Conservation (phyloP, 2,113 vertebrate genomes). For the Trematocara variabile region DNA sequence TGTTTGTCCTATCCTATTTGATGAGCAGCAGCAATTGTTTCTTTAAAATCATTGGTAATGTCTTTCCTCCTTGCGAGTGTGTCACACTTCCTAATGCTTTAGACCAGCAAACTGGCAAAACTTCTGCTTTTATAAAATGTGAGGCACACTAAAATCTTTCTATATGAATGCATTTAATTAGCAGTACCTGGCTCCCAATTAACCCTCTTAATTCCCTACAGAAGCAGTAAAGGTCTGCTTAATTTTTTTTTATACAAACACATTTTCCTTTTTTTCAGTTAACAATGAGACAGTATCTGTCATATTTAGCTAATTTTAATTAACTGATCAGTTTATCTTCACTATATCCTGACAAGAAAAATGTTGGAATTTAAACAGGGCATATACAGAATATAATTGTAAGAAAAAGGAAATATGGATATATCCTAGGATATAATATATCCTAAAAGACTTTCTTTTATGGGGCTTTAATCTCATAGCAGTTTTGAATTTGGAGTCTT, state of each 20-base stretch:
- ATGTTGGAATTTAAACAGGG: background rate
- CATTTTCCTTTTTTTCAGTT: background rate
- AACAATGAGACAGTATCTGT: background rate
- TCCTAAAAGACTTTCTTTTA: background rate
- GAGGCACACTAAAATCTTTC: rapidly evolving
- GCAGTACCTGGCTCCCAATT: background rate
- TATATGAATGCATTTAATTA: background rate
- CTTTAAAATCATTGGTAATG: rapidly evolving
- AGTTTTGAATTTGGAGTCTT: background rate
- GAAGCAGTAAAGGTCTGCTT: background rate
- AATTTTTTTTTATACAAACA: background rate
- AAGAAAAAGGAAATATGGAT: background rate
- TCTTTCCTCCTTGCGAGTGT: rapidly evolving
- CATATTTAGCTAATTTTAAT: background rate
- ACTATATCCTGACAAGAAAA: background rate
- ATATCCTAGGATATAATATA: background rate
- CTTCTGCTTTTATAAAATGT: background rate
- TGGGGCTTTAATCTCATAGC: background rate
- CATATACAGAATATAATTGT: background rate
- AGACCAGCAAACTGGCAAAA: background rate
- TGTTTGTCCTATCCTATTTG: background rate
- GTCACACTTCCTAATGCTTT: background rate
- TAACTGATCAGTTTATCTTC: background rate
- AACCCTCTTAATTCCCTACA: background rate
- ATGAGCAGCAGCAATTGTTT: background rate